Base-by-base conservation (phyloP, 2,888 invertebrate species). In the Cheilosia variabilis region DNA sequence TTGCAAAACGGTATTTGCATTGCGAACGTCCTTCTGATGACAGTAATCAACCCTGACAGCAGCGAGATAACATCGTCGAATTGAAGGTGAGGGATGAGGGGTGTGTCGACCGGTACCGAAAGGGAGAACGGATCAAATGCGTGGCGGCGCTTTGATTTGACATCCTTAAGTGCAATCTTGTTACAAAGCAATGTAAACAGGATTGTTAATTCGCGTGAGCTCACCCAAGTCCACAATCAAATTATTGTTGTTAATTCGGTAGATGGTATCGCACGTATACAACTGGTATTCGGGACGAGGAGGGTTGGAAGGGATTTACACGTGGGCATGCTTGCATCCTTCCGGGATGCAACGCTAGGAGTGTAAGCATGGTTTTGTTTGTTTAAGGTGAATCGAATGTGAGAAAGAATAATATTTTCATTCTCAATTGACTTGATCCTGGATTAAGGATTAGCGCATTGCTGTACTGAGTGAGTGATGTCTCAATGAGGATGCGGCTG, bases 121-220 rank as follows among this genome's bases (percentile, higher is more conserved):
- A 41, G 50, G 65, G 63, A 24, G 22, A 24, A 17, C 9, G 17
- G 47, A 47, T 69, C 43, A 58, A 53, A 37, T 68, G 71, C 41
- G 41, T 55, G 60, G 53, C 73, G 50, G 75, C 62, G 86, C 80
- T 86, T 86, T 86, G 86, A 81, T 88, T 87, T 90, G 91, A 91
- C 91, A 90, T 89, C 89, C 90, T 91, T 91, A 91, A 92, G 92
- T 91, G 90, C 90, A 92, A 92, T 91, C 91, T 90, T 90, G 91
- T 92, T 91, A 91, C 89, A 90, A 92, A 91, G 90, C 90, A 91
- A 90, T 91, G 90, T 91, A 90, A 91, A 92, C 91, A 91, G 89
- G 90, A 90, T 89, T 90, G 89, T 90, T 91, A 90, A 90, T 90
- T 91, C 90, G 68, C 62, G 68, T 81, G 79, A 71, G 73, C 66